Evolutionary conservation across 1,140 invertebrate genomes (phyloP).

Genomic region (Hydropsyche tenuis): DNA sequence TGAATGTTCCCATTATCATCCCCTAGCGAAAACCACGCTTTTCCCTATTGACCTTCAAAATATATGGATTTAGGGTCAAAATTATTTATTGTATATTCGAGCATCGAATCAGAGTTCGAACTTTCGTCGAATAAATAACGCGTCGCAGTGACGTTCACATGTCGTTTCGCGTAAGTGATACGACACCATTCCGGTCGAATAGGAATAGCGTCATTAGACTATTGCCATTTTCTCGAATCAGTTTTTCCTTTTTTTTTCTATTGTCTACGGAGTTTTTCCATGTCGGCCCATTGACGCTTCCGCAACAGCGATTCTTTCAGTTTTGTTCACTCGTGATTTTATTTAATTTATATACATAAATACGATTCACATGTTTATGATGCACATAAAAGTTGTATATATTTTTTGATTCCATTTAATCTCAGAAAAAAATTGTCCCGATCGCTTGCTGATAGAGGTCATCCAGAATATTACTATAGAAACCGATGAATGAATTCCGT

Average conservation of each 20-base stretch:
- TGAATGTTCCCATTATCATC: slow-evolving; percentile 2
- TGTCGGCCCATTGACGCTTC: background rate
- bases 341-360: too few species aligned
- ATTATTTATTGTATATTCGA: background rate
- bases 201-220: slow-evolving; percentile 1
- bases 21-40: background rate
- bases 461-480: too few species aligned
- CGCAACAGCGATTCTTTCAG: too few species aligned
- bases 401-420: too few species aligned
- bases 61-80: slow-evolving; percentile 11
- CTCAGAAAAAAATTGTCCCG: too few species aligned
- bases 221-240: background rate
- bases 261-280: background rate
- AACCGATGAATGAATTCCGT: too few species aligned
- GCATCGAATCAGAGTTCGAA: background rate
- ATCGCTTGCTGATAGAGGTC: too few species aligned
- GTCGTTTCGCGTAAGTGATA: background rate
- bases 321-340: too few species aligned
- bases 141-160: slow-evolving; percentile 6
- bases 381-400: too few species aligned
- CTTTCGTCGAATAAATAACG: slow-evolving; percentile 9
- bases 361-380: too few species aligned
- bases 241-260: slow-evolving; percentile 4
- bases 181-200: background rate
- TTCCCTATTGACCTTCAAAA: slow-evolving; percentile 8